These are phyloP conservation scores for Bucco capensis DNA, from an alignment of 2,113 vertebrate species.

Conservation along the genomic window DNA sequence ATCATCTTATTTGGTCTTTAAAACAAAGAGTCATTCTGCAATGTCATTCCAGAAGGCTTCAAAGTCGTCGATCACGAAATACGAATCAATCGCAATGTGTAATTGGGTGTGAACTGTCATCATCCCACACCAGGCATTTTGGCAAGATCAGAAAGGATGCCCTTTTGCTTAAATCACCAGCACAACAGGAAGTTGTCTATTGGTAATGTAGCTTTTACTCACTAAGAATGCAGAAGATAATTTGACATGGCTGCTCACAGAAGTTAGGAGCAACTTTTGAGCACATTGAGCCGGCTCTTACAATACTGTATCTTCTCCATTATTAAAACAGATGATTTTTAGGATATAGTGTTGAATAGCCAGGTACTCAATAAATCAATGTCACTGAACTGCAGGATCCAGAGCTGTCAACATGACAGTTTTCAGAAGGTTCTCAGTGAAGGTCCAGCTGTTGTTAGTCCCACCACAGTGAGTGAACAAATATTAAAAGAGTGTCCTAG, in stretches of 20 bases:
- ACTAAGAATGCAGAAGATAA: background rate
- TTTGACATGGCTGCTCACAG: background rate
- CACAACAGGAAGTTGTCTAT: background rate
- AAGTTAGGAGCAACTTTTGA: background rate
- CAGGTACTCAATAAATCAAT: background rate
- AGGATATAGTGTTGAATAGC: background rate
- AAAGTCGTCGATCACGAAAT: conserved; percentile 1
- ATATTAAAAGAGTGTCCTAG: too few species aligned
- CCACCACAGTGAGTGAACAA: background rate
- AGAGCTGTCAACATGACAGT: background rate
- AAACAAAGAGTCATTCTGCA: background rate
- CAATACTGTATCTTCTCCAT: background rate
- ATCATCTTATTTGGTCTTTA: background rate
- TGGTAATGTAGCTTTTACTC: background rate
- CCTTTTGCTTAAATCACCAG: background rate
- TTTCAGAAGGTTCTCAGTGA: background rate
- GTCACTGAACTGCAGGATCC: background rate
- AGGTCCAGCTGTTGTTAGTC: background rate
- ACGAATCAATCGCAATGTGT: background rate
- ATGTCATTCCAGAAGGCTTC: background rate
- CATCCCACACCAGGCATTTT: background rate
- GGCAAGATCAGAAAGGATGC: background rate
- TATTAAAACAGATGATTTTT: background rate
- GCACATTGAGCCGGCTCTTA: rapidly evolving
- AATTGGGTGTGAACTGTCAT: conserved; percentile 11